Conservation (phyloP, 2,888 invertebrate species). For the Tiliacea citrago region DNA sequence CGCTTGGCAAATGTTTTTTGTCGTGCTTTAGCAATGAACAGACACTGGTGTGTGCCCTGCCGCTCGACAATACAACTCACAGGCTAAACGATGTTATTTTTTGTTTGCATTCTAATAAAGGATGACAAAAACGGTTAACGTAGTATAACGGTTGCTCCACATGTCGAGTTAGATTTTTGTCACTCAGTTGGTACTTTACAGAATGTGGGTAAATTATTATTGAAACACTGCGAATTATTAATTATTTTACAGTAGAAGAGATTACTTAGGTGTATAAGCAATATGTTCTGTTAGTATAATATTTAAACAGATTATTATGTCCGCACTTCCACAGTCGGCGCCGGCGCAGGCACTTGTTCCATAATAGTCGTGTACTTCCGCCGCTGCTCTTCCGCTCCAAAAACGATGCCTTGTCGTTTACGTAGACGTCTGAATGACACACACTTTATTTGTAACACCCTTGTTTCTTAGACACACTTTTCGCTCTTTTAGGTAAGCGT, state of each 20-base stretch:
- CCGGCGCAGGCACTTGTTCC: slow-evolving; percentile 67
- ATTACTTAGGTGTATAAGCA: background rate
- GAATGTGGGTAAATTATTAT: too few relatives aligned
- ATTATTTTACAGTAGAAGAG: slow-evolving; percentile 1
- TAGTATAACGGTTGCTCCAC: too few relatives aligned
- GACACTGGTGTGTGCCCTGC: too few relatives aligned
- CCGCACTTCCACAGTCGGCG: slow-evolving; percentile 50
- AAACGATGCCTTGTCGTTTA: slow-evolving; percentile 65
- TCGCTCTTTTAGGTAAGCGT: slow-evolving; percentile 47
- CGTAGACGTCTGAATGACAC: slow-evolving; percentile 63
- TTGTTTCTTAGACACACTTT: slow-evolving; percentile 48
- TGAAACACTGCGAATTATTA: background rate
- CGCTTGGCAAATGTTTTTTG: background rate
- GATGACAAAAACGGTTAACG: too few relatives aligned
- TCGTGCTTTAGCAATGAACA: background rate
- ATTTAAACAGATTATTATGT: slow-evolving; percentile 1
- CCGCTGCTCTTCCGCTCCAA: slow-evolving; percentile 79
- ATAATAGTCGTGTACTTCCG: slow-evolving; percentile 77
- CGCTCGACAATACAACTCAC: background rate
- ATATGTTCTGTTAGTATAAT: slow-evolving; percentile 1
- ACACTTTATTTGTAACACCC: slow-evolving; percentile 53
- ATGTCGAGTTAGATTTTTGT: background rate
- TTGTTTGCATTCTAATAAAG: too few relatives aligned
- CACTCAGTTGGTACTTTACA: background rate
- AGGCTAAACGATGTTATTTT: background rate